Evolutionary conservation across 2,888 invertebrate genomes (phyloP).

Genomic region (Drosophila emarginata): DNA sequence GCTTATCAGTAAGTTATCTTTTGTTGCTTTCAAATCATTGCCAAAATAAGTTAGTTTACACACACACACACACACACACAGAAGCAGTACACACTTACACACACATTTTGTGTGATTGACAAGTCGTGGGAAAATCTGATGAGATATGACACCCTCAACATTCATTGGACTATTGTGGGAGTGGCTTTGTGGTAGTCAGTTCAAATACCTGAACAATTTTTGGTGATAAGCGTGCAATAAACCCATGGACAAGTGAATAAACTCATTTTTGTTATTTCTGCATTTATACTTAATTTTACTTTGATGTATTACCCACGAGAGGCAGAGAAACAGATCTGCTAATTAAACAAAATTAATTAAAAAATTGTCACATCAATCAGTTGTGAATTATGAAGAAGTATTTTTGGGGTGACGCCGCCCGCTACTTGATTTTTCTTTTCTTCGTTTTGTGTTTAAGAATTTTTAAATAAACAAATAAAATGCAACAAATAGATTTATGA

Average conservation of each 20-base stretch:
- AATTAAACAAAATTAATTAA: slow-evolving; percentile 76
- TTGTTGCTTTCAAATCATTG: slow-evolving; percentile 49
- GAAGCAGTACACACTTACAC: no score
- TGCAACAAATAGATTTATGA: slow-evolving; percentile 74
- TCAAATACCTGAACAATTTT: slow-evolving; percentile 32
- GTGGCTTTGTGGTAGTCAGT: slow-evolving; percentile 26
- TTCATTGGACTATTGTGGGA: slow-evolving; percentile 3
- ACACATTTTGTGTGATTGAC: slow-evolving; percentile 39
- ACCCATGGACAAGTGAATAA: slow-evolving; percentile 62
- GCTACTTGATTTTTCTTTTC: slow-evolving; percentile 27
- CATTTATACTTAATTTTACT: slow-evolving; percentile 43
- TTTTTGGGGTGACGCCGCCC: neutral
- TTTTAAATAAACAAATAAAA: slow-evolving; percentile 76
- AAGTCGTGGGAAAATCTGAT: slow-evolving; percentile 55
- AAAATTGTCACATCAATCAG: slow-evolving; percentile 79
- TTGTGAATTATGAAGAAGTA: slow-evolving; percentile 60
- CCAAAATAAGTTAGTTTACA: slow-evolving; percentile 37
- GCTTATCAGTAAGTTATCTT: slow-evolving; percentile 49
- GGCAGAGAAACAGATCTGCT: slow-evolving; percentile 51
- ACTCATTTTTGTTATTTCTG: slow-evolving; percentile 40
- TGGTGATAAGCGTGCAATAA: slow-evolving; percentile 47
- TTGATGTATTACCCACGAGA: slow-evolving; percentile 63
- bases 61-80: neutral
- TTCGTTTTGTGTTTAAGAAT: slow-evolving; percentile 41
- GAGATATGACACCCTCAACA: neutral